Percentiles rank a stretch among this genome's conserved stretches.
phyloP scores from a whole-genome alignment of 2,888 invertebrate genomes.

The Dorcus parallelipipedus region DNA sequence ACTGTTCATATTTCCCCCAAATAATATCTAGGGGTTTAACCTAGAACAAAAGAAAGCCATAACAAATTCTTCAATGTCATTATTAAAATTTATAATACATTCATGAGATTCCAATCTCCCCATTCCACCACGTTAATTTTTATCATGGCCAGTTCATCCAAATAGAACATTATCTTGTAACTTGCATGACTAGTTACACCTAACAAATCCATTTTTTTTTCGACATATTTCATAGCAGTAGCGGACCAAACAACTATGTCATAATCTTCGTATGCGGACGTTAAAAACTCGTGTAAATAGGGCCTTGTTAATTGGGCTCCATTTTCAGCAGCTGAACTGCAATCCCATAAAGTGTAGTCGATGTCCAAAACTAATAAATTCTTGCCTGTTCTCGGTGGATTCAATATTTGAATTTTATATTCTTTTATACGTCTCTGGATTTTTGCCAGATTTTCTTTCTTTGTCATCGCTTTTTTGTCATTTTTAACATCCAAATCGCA shows the following conservation, averaged over 20 bases:
- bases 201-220: constrained; percentile 91
- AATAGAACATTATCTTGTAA: constrained; percentile 89
- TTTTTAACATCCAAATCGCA: constrained; percentile 91
- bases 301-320: constrained; percentile 89
- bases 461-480: constrained; percentile 65
- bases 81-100: constrained; percentile 57
- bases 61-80: background rate
- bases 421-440: constrained; percentile 79
- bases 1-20: constrained; percentile 93
- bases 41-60: constrained; percentile 47
- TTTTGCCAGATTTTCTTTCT: constrained; percentile 64
- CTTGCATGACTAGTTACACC: constrained; percentile 79
- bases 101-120: constrained; percentile 66
- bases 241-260: constrained; percentile 99
- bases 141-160: constrained; percentile 93
- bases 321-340: constrained; percentile 87
- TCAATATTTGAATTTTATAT: constrained; percentile 78
- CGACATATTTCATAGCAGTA: constrained; percentile 97
- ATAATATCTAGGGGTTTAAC: constrained; percentile 94
- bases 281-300: constrained; percentile 90
- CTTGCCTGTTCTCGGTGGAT: constrained; percentile 79
- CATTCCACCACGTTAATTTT: constrained; percentile 87
- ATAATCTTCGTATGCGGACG: constrained; percentile 81
- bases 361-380: constrained; percentile 91
- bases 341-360: constrained; percentile 95